Conservation (phyloP, 2,113 vertebrate genomes). For the Spermophilus dauricus region DNA sequence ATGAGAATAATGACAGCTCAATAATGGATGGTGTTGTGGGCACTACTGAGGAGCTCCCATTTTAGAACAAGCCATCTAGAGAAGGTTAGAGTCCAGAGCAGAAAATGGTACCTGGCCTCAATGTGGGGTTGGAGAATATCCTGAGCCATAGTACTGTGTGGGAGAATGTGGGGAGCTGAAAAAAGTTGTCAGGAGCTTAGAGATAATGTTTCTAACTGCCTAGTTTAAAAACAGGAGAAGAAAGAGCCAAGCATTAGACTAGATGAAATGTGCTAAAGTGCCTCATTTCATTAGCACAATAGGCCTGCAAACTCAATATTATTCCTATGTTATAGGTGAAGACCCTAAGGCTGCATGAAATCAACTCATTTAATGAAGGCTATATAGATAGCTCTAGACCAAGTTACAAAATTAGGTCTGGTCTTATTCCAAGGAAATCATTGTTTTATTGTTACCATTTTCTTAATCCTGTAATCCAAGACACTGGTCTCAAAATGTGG, state of each 20-base stretch:
- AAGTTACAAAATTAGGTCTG: constrained; percentile 42
- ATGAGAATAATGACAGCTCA: not conserved
- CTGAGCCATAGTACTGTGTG: not conserved
- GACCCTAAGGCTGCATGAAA: constrained; percentile 23
- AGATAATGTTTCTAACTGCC: not conserved
- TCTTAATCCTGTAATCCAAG: not conserved
- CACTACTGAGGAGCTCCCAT: not conserved
- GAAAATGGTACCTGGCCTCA: not conserved
- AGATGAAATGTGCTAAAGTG: not conserved
- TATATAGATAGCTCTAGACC: constrained; percentile 29
- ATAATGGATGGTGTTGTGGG: not conserved
- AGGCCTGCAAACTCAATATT: constrained; percentile 1
- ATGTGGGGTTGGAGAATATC: not conserved
- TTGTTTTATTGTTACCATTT: constrained; percentile 45
- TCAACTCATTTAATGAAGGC: constrained; percentile 55
- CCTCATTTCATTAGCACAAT: constrained; percentile 51
- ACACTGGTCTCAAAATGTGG: not conserved
- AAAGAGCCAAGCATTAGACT: not conserved
- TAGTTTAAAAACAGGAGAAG: constrained; percentile 14
- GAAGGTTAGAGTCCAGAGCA: not conserved
- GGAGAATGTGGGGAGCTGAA: rapidly evolving
- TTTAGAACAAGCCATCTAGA: not conserved
- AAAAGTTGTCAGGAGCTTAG: not conserved
- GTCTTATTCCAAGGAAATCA: constrained; percentile 9
- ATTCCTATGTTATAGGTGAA: constrained; percentile 60